Evolutionary conservation across 2,888 invertebrate genomes (phyloP), one percentile per base, ranked within the genome.

Genomic region (Drosophila vallismaia): DNA sequence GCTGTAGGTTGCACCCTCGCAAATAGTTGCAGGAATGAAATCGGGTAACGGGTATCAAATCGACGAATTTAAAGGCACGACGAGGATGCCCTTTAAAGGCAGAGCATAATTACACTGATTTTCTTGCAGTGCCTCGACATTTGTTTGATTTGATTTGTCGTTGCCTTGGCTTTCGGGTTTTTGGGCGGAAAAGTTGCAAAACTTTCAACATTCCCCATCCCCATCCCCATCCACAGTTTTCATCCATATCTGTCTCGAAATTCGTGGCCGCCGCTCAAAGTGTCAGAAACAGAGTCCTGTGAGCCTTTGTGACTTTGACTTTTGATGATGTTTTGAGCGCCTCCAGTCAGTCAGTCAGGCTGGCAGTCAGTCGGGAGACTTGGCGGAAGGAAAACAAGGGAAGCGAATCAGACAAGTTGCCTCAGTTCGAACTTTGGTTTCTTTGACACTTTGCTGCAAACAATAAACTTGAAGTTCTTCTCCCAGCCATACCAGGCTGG

Each of bases 281-380:
- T 82, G 86, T 88, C 84, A 83, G 75, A 75, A 83, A 63, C 88
- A 77, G 85, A 42, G 40, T 42, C 75, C 83, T 75, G 59, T 63
- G 80, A 55, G 71, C 49, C 55, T 72, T 69, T 67, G 51, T 74
- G 71, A 71, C 71, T 71, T 71, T 71, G 68, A 71, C 71, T 71
- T 67, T 38, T 74, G 66, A 66, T 58, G 66, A 66, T 66, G 75
- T 58, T 74, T 57, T 70, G 33, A 70, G 57, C 55, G 76, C 44
- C 68, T 10, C 69, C 8, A 75, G 58, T 48, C 40, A 24, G 51
- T 24, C 19, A 44, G n/a, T 7, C 44, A 8, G 12, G n/a, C n/a
- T n/a, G n/a, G n/a, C n/a, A n/a, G n/a, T n/a, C n/a, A n/a, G n/a
- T 24, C 9, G 6, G 19, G 33, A 3, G 10, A 9, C 4, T 10